A percentile compares a stretch with the other conserved stretches of the same genome.
These are phyloP conservation scores for Pleuronectes platessa DNA, from an alignment of 2,113 vertebrate species.

Conservation along the genomic window DNA sequence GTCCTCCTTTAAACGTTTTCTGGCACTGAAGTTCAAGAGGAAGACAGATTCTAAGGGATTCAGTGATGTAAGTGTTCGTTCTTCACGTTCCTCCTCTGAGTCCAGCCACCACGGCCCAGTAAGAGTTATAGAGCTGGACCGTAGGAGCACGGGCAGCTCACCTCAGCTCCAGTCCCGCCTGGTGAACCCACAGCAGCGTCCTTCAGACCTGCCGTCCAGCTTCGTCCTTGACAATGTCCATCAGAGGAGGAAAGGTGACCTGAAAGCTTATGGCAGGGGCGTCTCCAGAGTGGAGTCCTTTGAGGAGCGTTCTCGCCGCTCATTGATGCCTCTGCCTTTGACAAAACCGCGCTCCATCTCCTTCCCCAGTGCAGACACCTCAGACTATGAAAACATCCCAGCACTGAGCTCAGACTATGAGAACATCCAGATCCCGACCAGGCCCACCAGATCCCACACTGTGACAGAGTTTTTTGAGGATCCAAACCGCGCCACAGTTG, in stretches of 20 bases:
- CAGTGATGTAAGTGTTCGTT: slow-evolving; percentile 88
- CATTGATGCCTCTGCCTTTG: slow-evolving; percentile 90
- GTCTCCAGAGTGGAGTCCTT: slow-evolving; percentile 96
- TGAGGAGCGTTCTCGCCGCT: slow-evolving; percentile 91
- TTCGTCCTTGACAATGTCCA: slow-evolving; percentile 89
- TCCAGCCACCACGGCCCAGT: slow-evolving; percentile 90
- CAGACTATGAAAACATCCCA: slow-evolving; percentile 98
- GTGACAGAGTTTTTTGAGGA: slow-evolving; percentile 96
- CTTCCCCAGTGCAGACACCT: slow-evolving; percentile 95
- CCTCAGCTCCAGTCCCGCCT: slow-evolving; percentile 86
- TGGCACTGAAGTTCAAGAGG: slow-evolving; percentile 93
- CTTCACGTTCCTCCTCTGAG: slow-evolving; percentile 93
- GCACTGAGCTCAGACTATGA: slow-evolving; percentile 97
- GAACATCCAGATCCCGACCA: slow-evolving; percentile 93
- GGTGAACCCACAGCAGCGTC: slow-evolving; percentile 81
- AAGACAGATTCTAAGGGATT: slow-evolving; percentile 90
- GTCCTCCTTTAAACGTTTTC: slow-evolving; percentile 94
- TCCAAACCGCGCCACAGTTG: slow-evolving; percentile 83
- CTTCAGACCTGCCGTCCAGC: slow-evolving; percentile 85
- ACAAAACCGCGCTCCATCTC: slow-evolving; percentile 98
- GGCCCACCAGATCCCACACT: slow-evolving; percentile 88
- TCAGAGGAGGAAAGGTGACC: slow-evolving; percentile 85
- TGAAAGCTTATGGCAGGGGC: slow-evolving; percentile 86
- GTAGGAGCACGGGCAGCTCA: slow-evolving; percentile 87
- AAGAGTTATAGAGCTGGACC: slow-evolving; percentile 90